A percentile compares a stretch with the other conserved stretches of the same genome.
These are phyloP conservation scores for Meandrina meandrites DNA, from an alignment of 92 coral and sea anemone genomes.

Conservation along the genomic window DNA sequence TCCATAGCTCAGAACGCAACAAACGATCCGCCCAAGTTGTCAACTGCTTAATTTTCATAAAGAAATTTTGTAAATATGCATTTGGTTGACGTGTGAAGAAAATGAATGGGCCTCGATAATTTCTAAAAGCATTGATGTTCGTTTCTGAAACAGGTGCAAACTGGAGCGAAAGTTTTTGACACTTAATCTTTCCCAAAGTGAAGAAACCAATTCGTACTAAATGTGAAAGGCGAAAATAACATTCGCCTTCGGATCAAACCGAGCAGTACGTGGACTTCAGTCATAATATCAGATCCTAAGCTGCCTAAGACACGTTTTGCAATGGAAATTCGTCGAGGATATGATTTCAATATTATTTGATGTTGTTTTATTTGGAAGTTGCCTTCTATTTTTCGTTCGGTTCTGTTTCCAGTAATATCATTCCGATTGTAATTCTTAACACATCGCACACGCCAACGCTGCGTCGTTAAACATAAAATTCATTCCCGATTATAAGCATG, in stretches of 20 bases:
- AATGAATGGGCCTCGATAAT: conserved; percentile 13
- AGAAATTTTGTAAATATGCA: neutral
- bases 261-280: neutral
- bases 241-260: neutral
- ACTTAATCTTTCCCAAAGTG: neutral
- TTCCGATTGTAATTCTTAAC: neutral
- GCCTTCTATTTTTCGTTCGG: neutral
- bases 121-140: neutral
- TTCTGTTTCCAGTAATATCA: neutral
- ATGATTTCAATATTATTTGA: neutral
- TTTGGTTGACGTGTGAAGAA: conserved; percentile 20
- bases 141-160: conserved; percentile 44
- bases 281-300: neutral
- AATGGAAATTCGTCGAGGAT: neutral
- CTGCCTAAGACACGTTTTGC: neutral
- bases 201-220: neutral
- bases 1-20: neutral
- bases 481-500: neutral
- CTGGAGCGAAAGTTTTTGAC: conserved; percentile 2
- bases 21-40: conserved; percentile 17
- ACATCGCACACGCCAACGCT: neutral
- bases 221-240: neutral
- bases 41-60: conserved; percentile 42
- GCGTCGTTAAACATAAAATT: neutral
- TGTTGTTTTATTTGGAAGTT: neutral